Conservation (phyloP, 2,888 invertebrate genomes). For the Teleogryllus oceanicus region DNA sequence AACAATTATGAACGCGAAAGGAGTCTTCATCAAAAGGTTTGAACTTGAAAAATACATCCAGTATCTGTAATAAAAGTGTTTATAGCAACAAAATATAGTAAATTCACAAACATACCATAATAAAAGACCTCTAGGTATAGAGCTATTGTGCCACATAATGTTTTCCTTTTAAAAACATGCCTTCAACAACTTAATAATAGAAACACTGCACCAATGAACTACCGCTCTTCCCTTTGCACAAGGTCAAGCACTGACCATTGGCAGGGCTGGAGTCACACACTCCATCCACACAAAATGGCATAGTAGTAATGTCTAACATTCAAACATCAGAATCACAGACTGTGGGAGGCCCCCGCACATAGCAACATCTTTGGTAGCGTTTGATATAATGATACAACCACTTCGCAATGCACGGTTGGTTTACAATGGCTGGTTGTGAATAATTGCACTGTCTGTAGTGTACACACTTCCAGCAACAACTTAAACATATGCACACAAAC, state of each 20-base stretch:
- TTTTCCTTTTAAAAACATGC: conserved; percentile 25
- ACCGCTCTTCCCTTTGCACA: neutral
- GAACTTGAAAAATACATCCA: conserved; percentile 18
- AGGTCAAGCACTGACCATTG: neutral
- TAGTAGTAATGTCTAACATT: conserved; percentile 4
- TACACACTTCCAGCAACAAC: too few species aligned
- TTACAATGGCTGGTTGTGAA: too few species aligned
- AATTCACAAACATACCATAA: conserved; percentile 33
- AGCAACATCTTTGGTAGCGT: neutral
- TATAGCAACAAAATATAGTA: conserved; percentile 34
- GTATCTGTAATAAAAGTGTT: conserved; percentile 32
- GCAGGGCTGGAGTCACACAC: neutral
- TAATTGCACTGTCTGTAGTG: too few species aligned
- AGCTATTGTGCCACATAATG: conserved; percentile 31
- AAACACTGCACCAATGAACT: conserved; percentile 12
- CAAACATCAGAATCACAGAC: neutral
- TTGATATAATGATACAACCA: neutral
- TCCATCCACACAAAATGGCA: neutral
- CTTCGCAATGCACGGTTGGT: too few species aligned
- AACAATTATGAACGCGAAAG: too few species aligned
- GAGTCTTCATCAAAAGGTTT: too few species aligned
- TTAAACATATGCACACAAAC: too few species aligned
- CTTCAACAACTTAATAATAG: conserved; percentile 21
- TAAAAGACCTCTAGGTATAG: conserved; percentile 26
- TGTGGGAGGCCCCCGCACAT: conserved; percentile 18